Base-by-base conservation (phyloP, 2,113 vertebrate species). In the Lophius piscatorius region DNA sequence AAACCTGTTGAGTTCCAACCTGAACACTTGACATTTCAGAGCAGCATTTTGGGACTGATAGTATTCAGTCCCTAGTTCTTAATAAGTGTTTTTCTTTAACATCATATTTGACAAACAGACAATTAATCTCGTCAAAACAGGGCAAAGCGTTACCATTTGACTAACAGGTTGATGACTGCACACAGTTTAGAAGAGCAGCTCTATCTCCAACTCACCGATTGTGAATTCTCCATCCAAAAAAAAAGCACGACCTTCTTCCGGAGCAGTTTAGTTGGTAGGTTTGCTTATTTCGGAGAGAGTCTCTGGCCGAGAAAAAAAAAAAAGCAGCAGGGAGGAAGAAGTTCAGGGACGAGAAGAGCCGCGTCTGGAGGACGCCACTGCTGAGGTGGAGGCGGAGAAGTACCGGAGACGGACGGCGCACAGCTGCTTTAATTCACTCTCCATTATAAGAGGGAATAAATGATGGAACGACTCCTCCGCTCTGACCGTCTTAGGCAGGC, bases 1-100 rank as follows among this genome's bases (percentile, higher is more conserved):
- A 54, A 80, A 90, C 89, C 88, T 91, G 89, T 91, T 91, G 89
- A 89, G 79, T 67, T 70, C 58, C 26, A 57, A 18, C 6, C 38
- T 39, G 17, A 42, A 31, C 9, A 31, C n/a, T n/a, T n/a, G n/a
- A n/a, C n/a, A n/a, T n/a, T n/a, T n/a, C n/a, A n/a, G n/a, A n/a
- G n/a, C n/a, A n/a, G n/a, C n/a, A n/a, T n/a, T n/a, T n/a, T n/a
- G n/a, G n/a, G n/a, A n/a, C n/a, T n/a, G n/a, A n/a, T n/a, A n/a
- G n/a, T n/a, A n/a, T n/a, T n/a, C n/a, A n/a, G n/a, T n/a, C n/a
- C n/a, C n/a, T n/a, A n/a, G n/a, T n/a, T n/a, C n/a, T n/a, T n/a
- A n/a, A n/a, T n/a, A n/a, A n/a, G n/a, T n/a, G n/a, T n/a, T n/a
- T n/a, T n/a, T n/a, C n/a, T n/a, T n/a, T n/a, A n/a, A n/a, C n/a